Base-by-base conservation (phyloP, 2,797 vertebrate genomes). In the Cichlasoma orientale region DNA sequence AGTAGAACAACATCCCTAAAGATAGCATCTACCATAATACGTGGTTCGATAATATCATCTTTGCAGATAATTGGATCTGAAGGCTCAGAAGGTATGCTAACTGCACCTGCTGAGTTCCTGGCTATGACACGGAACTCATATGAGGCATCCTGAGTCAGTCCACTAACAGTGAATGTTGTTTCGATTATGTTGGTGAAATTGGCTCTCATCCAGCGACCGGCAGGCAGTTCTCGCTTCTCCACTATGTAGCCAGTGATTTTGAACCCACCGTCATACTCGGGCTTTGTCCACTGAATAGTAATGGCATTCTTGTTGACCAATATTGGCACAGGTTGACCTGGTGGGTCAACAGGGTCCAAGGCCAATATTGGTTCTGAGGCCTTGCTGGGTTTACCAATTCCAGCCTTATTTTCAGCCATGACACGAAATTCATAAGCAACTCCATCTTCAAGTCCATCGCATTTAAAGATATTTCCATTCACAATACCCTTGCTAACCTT, bases 181-280 rank as follows among this genome's bases (percentile, higher is more conserved):
- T 99, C 98, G 77, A 98, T 92, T 82, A 99, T 99, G 90, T 99
- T 99, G 86, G 97, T 97, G 86, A 99, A 99, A 92, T 99, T 99
- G 79, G 98, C 98, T 90, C 97, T 98, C 4, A 96, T 96, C 98
- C 98, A 99, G 52, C 98, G 97, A 54, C 98, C 97, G 83, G 96
- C 89, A 76, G 98, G 97, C 83, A 98, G 93, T 85, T 99, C 98
- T 94, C 92, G 96, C 93, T 98, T 99, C 92, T 99, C 98, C 85
- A 99, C 97, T 3, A 95, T 96, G 73, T 99, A 99, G 84, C 98
- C 98, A 77, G 97, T 99, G 87, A 99, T 98, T 92, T 99, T 99
- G 91, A 99, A 99, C 57, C 98, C 98, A 88, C 98, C 98, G 74
- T 98, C 98, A 80, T 99, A 99, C 83, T 99, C 97, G 80, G 98